Base-by-base conservation (phyloP, 2,797 vertebrate genomes). In the Pseudocheirus occidentalis region DNA sequence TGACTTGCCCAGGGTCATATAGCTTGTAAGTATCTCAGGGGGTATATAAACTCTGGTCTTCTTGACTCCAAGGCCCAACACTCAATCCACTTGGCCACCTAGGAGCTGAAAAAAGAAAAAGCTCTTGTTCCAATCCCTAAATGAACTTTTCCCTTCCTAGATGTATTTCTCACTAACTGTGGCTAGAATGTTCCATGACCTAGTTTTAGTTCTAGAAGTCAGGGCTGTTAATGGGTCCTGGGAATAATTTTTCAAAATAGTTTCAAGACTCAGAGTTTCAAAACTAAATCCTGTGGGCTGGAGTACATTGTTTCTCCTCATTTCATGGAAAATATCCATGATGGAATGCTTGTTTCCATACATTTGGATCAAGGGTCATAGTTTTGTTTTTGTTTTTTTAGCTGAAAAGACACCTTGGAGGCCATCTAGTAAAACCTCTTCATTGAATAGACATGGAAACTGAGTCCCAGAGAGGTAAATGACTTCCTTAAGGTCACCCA, bases 231-330 rank as follows among this genome's bases (percentile, higher is more conserved):
- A 2, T 56, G 58, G 34, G 91, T 95, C 90, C 81, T 81, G 92
- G 50, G 28, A 57, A 59, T 1, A 52, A 53, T 12, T 52, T 81
- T 95, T 94, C 93, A 55, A 91, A 96, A 59, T n/a, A 93, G 91
- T 66, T 94, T 50, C 2, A 21, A 1, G 27, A 5, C 1, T 81
- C 73, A 91, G n/a, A 7, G 92, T 73, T 59, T 94, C 52, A 11
- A 14, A 24, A 91, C 46, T 3, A 92, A 55, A 50, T 40, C 92
- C 90, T 12, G 11, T 34, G 92, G 92, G 9, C 55, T 87, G 57
- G 52, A 55, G n/a, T 55, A 10, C 2, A 1, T 34, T 73, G 5
- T 28, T 93, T 59, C 92, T 40, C 5, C 29, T 57, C 14, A 14
- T 87, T 87, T 87, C 73, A 24, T 27, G 73, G 40, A 46, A 46